phyloP scores from a whole-genome alignment of 2,113 vertebrate genomes.

The Bubo bubo region DNA sequence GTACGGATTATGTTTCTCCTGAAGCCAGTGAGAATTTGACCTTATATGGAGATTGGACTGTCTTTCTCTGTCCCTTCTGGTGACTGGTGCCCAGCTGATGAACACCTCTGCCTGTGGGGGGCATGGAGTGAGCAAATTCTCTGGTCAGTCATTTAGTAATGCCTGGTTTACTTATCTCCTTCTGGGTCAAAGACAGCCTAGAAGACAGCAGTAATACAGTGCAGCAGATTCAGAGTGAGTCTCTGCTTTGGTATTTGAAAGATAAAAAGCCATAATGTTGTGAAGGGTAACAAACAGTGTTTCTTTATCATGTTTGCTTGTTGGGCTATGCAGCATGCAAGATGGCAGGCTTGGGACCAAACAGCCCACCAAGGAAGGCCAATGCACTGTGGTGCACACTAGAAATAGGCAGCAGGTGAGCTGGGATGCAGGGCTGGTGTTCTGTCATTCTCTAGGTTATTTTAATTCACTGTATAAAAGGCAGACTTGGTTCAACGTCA shows the following conservation, averaged over 20 bases:
- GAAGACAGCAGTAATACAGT: background rate
- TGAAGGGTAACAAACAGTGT: background rate
- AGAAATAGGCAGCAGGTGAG: background rate
- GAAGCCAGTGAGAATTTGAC: background rate
- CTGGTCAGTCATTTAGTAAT: background rate
- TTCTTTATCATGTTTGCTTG: background rate
- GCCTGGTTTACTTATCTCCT: background rate
- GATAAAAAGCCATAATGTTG: background rate
- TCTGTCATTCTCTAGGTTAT: background rate
- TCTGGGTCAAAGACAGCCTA: background rate
- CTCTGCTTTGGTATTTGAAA: background rate
- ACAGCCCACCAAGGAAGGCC: background rate
- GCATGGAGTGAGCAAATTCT: background rate
- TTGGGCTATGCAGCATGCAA: background rate
- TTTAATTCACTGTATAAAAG: background rate
- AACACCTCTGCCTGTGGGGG: background rate
- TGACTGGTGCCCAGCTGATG: background rate
- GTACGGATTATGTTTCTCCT: background rate
- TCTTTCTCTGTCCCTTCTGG: background rate
- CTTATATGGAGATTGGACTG: background rate
- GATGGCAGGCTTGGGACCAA: background rate
- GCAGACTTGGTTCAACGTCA: background rate
- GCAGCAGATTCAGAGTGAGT: background rate
- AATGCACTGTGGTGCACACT: background rate
- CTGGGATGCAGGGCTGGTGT: background rate